Percentiles rank a stretch among this genome's conserved stretches.
phyloP scores from a whole-genome alignment of 2,797 vertebrate genomes.

The Petrocephalus schoutedeni region DNA sequence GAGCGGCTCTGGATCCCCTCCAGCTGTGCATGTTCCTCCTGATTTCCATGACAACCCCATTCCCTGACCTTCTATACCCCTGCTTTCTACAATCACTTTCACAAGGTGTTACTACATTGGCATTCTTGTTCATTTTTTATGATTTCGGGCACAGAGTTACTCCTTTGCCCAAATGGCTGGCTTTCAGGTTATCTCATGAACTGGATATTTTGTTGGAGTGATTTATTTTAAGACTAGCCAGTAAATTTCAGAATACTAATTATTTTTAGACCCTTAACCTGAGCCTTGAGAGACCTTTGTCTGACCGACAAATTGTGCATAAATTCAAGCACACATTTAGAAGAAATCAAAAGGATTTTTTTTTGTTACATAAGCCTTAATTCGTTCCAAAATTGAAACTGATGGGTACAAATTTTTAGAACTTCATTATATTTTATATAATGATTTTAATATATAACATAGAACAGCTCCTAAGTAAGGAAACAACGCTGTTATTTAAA shows the following conservation, averaged over 20 bases:
- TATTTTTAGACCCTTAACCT: neutral
- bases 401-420: neutral
- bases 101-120: neutral
- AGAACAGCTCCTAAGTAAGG: neutral
- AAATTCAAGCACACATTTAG: neutral
- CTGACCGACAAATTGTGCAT: neutral
- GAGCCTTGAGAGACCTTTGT: neutral
- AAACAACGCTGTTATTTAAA: neutral
- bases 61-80: neutral
- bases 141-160: neutral
- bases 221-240: neutral
- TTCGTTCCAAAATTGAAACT: neutral
- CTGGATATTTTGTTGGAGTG: neutral
- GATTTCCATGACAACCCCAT: neutral
- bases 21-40: neutral
- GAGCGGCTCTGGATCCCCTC: neutral
- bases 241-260: neutral
- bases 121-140: neutral
- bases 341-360: neutral
- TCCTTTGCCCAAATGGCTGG: neutral
- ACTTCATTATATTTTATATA: neutral
- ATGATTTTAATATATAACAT: neutral
- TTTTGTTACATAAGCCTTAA: neutral
- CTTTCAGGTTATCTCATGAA: neutral
- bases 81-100: neutral